phyloP scores from a whole-genome alignment of 2,797 vertebrate genomes.

The Benthosema pterotum region DNA sequence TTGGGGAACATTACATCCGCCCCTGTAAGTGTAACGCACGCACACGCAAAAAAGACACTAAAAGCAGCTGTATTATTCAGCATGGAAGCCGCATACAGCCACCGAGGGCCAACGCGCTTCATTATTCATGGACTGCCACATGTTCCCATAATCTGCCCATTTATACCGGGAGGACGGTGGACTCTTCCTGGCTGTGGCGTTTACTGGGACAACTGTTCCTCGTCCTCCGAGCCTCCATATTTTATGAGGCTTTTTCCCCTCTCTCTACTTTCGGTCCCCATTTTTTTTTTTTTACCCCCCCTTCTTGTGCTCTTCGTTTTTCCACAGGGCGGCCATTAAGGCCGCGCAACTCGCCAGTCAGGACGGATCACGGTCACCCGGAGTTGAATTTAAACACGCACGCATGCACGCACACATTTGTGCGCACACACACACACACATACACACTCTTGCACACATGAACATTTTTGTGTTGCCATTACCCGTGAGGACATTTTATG shows the following conservation, averaged over 20 bases:
- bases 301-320: too few relatives aligned
- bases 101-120: slow-evolving; percentile 59
- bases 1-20: too few relatives aligned
- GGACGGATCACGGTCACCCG: slow-evolving; percentile 69
- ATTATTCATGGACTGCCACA: slow-evolving; percentile 81
- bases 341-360: slow-evolving; percentile 57
- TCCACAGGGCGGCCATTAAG: slow-evolving; percentile 56
- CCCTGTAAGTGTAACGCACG: too few relatives aligned
- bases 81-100: slow-evolving; percentile 44
- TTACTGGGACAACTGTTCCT: slow-evolving; percentile 72
- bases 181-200: slow-evolving; percentile 61
- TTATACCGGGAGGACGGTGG: slow-evolving; percentile 66
- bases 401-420: too few relatives aligned
- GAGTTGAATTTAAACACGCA: slow-evolving; percentile 5
- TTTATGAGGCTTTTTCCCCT: slow-evolving; percentile 76
- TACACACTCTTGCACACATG: too few relatives aligned
- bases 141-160: slow-evolving; percentile 80
- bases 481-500: too few relatives aligned
- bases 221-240: slow-evolving; percentile 73
- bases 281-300: slow-evolving; percentile 7
- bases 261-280: slow-evolving; percentile 47
- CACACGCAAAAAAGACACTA: slow-evolving; percentile 62
- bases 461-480: too few relatives aligned
- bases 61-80: slow-evolving; percentile 80
- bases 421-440: too few relatives aligned